phyloP scores from a whole-genome alignment of 2,888 invertebrate genomes.

The Drosophila fungiperda region DNA sequence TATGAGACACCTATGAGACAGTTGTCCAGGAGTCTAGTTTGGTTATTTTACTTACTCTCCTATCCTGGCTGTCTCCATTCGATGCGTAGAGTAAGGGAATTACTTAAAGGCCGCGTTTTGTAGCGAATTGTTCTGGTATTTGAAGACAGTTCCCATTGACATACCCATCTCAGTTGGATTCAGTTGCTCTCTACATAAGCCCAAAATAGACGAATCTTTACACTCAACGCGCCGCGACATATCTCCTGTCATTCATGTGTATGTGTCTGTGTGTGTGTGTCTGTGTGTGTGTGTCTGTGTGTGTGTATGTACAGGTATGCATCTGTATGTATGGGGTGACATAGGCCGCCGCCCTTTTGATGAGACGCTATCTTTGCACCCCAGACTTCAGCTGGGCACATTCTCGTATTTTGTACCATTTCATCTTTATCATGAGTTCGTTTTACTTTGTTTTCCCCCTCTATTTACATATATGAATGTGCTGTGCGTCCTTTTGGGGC shows the following conservation, averaged over 20 bases:
- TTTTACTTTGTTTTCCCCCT: constrained; percentile 44
- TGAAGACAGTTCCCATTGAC: constrained; percentile 36
- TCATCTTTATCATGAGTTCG: constrained; percentile 69
- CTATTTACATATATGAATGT: constrained; percentile 5
- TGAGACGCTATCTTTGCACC: constrained; percentile 22
- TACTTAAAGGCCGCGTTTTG: constrained; percentile 15
- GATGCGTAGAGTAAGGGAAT: background rate
- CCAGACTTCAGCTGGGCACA: constrained; percentile 34
- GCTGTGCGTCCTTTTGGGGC: constrained; percentile 48
- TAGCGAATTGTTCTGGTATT: constrained; percentile 39
- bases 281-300: constrained; percentile 9
- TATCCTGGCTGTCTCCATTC: background rate
- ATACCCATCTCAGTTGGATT: background rate
- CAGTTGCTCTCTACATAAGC: constrained; percentile 25
- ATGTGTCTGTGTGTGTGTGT: background rate
- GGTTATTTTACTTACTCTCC: background rate
- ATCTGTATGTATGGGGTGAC: constrained; percentile 25
- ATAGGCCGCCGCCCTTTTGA: constrained; percentile 47
- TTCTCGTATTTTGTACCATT: constrained; percentile 61
- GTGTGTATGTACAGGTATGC: constrained; percentile 10
- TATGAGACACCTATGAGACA: no score
- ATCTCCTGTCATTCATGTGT: constrained; percentile 56
- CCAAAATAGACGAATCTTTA: constrained; percentile 42
- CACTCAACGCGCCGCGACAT: constrained; percentile 59
- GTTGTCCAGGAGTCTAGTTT: no score